Percentiles rank a stretch among this genome's conserved stretches.
These are phyloP conservation scores for Aramus guarauna DNA, from an alignment of 2,113 vertebrate genomes.

Conservation along the genomic window DNA sequence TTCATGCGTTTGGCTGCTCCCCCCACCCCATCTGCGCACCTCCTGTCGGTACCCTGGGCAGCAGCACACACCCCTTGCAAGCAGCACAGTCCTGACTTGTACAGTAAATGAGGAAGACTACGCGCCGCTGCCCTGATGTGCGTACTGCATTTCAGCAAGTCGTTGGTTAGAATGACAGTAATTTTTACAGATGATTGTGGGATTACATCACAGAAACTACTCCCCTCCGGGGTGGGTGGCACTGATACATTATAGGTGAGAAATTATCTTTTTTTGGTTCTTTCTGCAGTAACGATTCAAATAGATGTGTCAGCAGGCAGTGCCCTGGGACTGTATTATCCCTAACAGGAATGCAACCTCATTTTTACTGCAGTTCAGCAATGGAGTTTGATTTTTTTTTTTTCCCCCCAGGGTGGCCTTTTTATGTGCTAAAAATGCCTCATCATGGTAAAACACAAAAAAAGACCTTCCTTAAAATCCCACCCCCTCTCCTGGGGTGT, in stretches of 20 bases:
- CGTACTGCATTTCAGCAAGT: conserved; percentile 29
- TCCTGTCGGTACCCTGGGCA: not conserved
- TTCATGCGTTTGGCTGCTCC: not conserved
- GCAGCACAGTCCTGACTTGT: not conserved
- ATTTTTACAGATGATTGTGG: not conserved
- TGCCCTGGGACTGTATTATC: not conserved
- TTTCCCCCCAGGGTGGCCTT: not conserved
- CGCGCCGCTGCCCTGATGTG: not conserved
- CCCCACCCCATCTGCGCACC: not conserved
- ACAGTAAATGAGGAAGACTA: conserved; percentile 19
- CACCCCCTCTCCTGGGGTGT: conserved; percentile 7
- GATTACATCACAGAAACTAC: conserved; percentile 46
- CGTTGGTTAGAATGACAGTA: conserved; percentile 29
- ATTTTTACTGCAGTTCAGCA: not conserved
- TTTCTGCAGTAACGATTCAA: not conserved
- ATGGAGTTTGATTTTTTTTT: not conserved
- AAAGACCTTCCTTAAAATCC: not conserved
- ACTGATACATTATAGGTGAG: conserved; percentile 15
- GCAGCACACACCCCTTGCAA: not conserved
- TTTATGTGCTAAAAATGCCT: not conserved
- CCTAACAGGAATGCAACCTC: not conserved
- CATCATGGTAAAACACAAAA: not conserved
- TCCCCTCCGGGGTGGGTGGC: not conserved
- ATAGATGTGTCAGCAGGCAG: not conserved
- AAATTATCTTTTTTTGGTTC: not conserved